phyloP scores from a whole-genome alignment of 2,113 vertebrate genomes.

The Clarias gariepinus region DNA sequence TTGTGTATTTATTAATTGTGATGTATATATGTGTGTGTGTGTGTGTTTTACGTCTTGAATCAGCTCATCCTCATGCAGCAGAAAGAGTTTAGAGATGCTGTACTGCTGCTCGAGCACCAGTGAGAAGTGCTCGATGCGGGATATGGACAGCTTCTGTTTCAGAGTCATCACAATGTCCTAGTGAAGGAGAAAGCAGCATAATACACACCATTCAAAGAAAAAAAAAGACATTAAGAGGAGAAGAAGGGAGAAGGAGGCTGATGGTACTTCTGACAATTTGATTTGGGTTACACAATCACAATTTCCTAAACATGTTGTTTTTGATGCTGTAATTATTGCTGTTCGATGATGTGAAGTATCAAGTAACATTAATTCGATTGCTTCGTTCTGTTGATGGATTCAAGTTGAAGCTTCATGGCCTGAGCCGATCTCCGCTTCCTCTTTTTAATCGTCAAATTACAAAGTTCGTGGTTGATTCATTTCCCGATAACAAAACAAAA shows the following conservation, averaged over 20 bases:
- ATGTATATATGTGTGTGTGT: background rate
- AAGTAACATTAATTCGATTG: background rate
- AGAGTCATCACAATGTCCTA: constrained; percentile 96
- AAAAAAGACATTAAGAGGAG: background rate
- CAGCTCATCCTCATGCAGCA: constrained; percentile 89
- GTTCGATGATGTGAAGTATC: background rate
- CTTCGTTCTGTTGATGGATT: background rate
- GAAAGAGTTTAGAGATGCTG: constrained; percentile 81
- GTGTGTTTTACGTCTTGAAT: constrained; percentile 81
- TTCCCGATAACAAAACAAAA: background rate
- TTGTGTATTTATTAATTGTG: background rate
- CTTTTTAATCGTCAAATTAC: background rate
- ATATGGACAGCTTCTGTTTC: constrained; percentile 93
- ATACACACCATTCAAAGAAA: background rate
- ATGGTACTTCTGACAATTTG: background rate
- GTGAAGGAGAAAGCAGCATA: background rate
- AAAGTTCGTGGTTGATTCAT: background rate
- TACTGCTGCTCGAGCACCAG: constrained; percentile 89
- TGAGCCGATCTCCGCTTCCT: background rate
- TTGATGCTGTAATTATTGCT: background rate
- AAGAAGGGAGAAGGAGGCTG: background rate
- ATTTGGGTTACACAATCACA: background rate
- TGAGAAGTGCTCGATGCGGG: constrained; percentile 83
- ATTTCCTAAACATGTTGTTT: background rate
- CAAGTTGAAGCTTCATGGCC: background rate